Conservation (phyloP, 2,888 invertebrate species). For the Mechanitis mazaeus region DNA sequence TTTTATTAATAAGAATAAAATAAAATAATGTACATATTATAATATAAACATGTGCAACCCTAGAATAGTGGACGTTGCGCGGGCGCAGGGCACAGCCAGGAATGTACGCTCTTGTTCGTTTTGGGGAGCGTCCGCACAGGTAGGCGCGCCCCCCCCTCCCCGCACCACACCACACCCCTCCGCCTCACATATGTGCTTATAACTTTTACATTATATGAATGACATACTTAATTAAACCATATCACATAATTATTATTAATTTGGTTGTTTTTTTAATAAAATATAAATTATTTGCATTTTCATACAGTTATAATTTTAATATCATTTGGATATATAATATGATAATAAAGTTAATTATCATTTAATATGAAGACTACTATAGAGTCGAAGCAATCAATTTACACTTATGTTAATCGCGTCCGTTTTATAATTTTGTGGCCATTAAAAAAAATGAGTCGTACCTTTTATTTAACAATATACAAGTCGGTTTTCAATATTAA, state of each 20-base stretch:
- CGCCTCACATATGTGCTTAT: conserved; percentile 1
- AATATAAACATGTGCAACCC: conserved; percentile 21
- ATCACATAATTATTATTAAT: too few relatives aligned
- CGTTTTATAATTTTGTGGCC: conserved; percentile 3
- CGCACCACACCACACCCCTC: conserved; percentile 3
- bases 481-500: not conserved
- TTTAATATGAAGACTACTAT: not conserved
- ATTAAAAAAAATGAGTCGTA: conserved; percentile 11
- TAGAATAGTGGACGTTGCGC: conserved; percentile 36
- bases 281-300: not conserved
- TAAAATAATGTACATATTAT: not conserved
- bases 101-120: conserved; percentile 74
- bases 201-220: not conserved
- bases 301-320: not conserved
- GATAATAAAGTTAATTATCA: not conserved
- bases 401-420: not conserved
- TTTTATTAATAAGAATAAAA: too few relatives aligned
- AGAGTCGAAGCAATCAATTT: not conserved
- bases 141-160: conserved; percentile 52
- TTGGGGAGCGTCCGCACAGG: conserved; percentile 75
- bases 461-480: conserved; percentile 1
- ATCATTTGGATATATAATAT: not conserved
- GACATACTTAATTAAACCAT: too few relatives aligned
- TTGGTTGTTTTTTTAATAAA: too few relatives aligned
- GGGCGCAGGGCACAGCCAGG: conserved; percentile 55